Conservation (phyloP, 92 coral and sea anemone genomes). For the Chrysogorgia sp. region DNA sequence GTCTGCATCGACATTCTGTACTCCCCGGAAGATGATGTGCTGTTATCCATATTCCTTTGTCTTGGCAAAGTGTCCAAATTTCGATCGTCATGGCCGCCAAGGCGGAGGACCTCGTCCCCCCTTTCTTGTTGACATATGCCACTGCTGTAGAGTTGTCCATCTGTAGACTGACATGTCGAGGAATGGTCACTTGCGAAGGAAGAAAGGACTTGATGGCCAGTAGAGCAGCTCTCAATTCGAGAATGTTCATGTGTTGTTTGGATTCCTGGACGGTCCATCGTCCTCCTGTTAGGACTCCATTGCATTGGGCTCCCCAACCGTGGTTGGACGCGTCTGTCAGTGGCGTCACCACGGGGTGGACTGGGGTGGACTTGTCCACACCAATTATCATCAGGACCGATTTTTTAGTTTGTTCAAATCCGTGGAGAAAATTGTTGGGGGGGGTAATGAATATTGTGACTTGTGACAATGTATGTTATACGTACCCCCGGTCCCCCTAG, state of each 20-base stretch:
- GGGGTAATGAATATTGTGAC: too few relatives aligned
- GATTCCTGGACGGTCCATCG: slow-evolving; percentile 39
- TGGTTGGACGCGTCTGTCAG: slow-evolving; percentile 30
- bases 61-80: neutral
- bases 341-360: too few relatives aligned
- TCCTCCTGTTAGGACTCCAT: slow-evolving; percentile 29
- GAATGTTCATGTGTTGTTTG: slow-evolving; percentile 33
- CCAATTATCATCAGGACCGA: too few relatives aligned
- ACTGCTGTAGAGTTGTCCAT: slow-evolving; percentile 27
- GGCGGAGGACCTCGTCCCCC: slow-evolving; percentile 22
- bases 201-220: slow-evolving; percentile 38
- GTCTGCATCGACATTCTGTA: slow-evolving; percentile 28
- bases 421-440: too few relatives aligned
- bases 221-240: slow-evolving; percentile 31
- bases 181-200: neutral
- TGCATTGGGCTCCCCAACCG: slow-evolving; percentile 35
- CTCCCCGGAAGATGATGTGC: slow-evolving; percentile 29
- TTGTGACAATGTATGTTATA: too few relatives aligned
- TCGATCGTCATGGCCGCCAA: neutral
- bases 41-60: too few relatives aligned
- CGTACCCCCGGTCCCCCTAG: too few relatives aligned
- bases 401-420: too few relatives aligned
- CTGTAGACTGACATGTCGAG: slow-evolving; percentile 6
- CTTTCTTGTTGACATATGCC: slow-evolving; percentile 31
- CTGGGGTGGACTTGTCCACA: too few relatives aligned